Base-by-base conservation (phyloP, 2,888 invertebrate species). In the Bhutanitis thaidina region DNA sequence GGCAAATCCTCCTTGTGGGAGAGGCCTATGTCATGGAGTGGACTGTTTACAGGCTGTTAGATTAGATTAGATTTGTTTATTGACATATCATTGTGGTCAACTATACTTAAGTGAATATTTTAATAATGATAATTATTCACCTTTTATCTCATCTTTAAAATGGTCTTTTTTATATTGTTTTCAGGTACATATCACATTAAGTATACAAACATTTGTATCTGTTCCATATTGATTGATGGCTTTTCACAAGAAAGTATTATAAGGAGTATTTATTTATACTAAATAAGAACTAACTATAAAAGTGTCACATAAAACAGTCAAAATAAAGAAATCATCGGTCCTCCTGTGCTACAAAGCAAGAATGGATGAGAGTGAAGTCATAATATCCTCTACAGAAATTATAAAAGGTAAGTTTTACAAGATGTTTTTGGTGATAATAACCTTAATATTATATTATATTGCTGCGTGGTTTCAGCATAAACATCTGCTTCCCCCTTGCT, bases 331-430 rank as follows among this genome's bases (percentile, higher is more conserved):
- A 69, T 70, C 84, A 65, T 62, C 77, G 40, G 71, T 68, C 49
- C 67, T 87, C 59, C 62, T 87, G 67, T 88, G 87, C 58, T 85
- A 87, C 78, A 82, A 78, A 73, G 65, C 67, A 60, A 89, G 78
- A 60, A 90, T 90, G 90, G 90, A 88, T 73, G 88, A 89, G 29
- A 82, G 61, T 61, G 92, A 92, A 71, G 88, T 92, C 63, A 86
- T 93, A 60, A 86, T 92, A 71, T 92, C 92, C 68, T 92, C 92
- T 48, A 91, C 92, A 15, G 93, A 93, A 77, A 92, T 92, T 57
- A 91, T 93, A 55, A 92, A 92, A 91, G 92, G 93, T 93, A 83
- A 80, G 78, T 64, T 14, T 14, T 53, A n/a, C n/a, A n/a, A n/a
- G n/a, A n/a, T n/a, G n/a, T n/a, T n/a, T n/a, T n/a, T n/a, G n/a